Evolutionary conservation across 1,140 invertebrate species (phyloP).

Genomic region (Bombus haemorrhoidalis): DNA sequence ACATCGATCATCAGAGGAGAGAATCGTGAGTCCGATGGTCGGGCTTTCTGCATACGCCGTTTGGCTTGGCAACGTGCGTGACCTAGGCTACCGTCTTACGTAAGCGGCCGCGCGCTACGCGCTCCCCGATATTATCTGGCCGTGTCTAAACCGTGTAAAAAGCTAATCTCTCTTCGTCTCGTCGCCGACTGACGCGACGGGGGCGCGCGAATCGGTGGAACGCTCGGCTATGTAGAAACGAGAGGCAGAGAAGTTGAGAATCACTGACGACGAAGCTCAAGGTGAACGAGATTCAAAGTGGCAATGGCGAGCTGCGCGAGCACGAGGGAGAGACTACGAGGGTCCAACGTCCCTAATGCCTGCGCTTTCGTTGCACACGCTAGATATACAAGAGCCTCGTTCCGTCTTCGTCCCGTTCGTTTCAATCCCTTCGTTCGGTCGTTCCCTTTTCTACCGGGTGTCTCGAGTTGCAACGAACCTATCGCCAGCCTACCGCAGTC

Average conservation of each 20-base stretch:
- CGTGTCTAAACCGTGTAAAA: conserved; percentile 13
- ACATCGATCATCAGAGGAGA: background rate
- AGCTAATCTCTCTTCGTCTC: conserved; percentile 11
- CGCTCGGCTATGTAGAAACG: background rate
- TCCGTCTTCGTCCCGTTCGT: conserved; percentile 5
- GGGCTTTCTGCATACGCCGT: conserved; percentile 18
- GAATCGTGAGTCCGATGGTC: background rate
- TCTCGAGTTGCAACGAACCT: background rate
- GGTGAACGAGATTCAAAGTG: conserved; percentile 81
- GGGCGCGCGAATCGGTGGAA: background rate
- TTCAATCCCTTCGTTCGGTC: conserved; percentile 15
- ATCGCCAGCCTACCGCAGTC: too few relatives aligned
- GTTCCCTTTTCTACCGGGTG: conserved; percentile 10
- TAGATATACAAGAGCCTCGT: conserved; percentile 47
- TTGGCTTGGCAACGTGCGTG: conserved; percentile 41
- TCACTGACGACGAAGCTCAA: conserved; percentile 79
- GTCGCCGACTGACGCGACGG: background rate
- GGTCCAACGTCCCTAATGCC: conserved; percentile 73
- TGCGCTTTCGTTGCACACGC: conserved; percentile 59
- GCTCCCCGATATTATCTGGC: conserved; percentile 30
- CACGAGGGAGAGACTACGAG: conserved; percentile 67
- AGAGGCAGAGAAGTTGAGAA: conserved; percentile 66
- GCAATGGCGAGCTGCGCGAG: conserved; percentile 71
- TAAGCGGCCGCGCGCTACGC: conserved; percentile 20
- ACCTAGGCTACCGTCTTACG: conserved; percentile 47